phyloP scores from a whole-genome alignment of 1,140 invertebrate species.

The Calliopsis andreniformis region DNA sequence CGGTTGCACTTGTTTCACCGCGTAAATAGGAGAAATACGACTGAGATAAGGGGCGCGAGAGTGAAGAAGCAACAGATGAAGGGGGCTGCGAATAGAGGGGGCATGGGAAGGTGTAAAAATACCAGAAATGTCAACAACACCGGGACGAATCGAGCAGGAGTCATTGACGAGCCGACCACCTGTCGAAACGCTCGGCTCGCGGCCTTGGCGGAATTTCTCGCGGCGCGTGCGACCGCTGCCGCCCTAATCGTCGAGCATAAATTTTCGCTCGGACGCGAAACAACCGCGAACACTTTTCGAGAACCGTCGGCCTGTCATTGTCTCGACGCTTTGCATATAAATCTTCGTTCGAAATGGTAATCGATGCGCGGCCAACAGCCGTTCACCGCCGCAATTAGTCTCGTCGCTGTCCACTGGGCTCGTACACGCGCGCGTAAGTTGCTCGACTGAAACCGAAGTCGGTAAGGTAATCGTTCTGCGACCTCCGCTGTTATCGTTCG shows the following conservation, averaged over 20 bases:
- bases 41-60: neutral
- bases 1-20: neutral
- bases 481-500: neutral
- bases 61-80: no score
- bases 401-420: neutral
- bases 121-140: no score
- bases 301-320: conserved; percentile 6
- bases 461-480: neutral
- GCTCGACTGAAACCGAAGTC: conserved; percentile 4
- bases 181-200: no score
- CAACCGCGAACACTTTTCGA: conserved; percentile 14
- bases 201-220: no score
- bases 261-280: conserved; percentile 12
- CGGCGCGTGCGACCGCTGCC: conserved; percentile 20
- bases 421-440: conserved; percentile 1
- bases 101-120: no score
- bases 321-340: conserved; percentile 1
- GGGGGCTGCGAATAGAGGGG: no score
- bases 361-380: conserved; percentile 14
- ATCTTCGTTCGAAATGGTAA: conserved; percentile 39
- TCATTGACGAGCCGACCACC: no score
- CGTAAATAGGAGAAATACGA: neutral
- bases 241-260: conserved; percentile 6
- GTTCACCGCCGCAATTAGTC: neutral
- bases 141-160: no score